Percentiles rank a stretch among this genome's conserved stretches.
phyloP scores from a whole-genome alignment of 2,113 vertebrate species.

The Sula dactylatra region DNA sequence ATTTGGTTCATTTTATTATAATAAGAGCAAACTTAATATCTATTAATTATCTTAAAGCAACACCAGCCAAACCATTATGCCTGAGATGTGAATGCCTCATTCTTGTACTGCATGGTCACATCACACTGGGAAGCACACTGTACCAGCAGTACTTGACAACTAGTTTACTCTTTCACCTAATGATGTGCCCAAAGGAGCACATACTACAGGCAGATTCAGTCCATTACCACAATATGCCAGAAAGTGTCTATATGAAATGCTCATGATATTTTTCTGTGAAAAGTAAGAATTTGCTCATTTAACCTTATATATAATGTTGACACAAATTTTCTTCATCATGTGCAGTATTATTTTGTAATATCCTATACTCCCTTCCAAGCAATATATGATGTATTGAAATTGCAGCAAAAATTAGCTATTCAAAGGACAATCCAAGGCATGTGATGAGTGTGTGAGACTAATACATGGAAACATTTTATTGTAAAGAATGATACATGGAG shows the following conservation, averaged over 20 bases:
- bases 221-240: neutral
- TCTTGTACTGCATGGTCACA: neutral
- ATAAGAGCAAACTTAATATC: neutral
- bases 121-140: neutral
- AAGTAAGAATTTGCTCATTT: neutral
- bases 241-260: neutral
- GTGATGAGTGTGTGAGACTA: neutral
- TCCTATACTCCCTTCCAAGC: neutral
- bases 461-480: neutral
- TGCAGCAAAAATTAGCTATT: neutral
- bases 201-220: neutral
- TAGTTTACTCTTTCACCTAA: neutral
- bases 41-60: neutral
- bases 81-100: neutral
- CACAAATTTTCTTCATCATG: neutral
- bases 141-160: neutral
- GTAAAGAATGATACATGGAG: neutral
- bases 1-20: neutral
- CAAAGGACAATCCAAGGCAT: neutral
- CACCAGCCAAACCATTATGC: neutral
- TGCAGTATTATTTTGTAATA: neutral
- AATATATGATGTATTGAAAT: neutral
- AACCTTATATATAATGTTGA: neutral
- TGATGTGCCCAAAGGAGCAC: neutral
- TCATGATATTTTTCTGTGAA: neutral